Evolutionary conservation across 2,888 invertebrate genomes (phyloP).

Genomic region (Euclidia mi): DNA sequence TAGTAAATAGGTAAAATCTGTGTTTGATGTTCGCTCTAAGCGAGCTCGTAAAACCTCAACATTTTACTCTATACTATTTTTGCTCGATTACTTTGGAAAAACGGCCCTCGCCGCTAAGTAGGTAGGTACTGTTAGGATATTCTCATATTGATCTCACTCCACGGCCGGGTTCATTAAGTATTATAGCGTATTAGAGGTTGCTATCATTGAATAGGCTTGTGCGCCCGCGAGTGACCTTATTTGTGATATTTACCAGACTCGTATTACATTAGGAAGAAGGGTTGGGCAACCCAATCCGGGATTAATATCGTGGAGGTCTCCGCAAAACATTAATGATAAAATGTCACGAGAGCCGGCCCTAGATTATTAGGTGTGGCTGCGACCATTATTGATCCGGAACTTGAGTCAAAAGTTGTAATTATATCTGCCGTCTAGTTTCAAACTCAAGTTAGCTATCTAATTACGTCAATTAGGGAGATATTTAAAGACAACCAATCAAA

Average conservation of each 20-base stretch:
- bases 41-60: constrained; percentile 18
- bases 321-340: too few species aligned
- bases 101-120: constrained; percentile 21
- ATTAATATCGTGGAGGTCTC: too few species aligned
- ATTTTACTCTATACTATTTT: constrained; percentile 26
- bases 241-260: background rate
- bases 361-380: too few species aligned
- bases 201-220: background rate
- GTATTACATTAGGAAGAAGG: background rate
- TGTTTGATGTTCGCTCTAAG: constrained; percentile 4
- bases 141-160: constrained; percentile 16
- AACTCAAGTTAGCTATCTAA: too few species aligned
- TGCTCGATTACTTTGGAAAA: constrained; percentile 32
- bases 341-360: too few species aligned
- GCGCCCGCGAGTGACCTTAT: background rate
- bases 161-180: constrained; percentile 7
- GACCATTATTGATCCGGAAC: too few species aligned
- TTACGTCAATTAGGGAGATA: too few species aligned
- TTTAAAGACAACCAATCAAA: too few species aligned
- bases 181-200: background rate
- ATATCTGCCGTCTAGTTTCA: too few species aligned
- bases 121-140: too few species aligned
- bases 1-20: constrained; percentile 25
- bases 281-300: too few species aligned
- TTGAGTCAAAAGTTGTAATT: too few species aligned